These are phyloP conservation scores for Rhinoderma darwinii DNA, from an alignment of 2,113 vertebrate species.

Conservation along the genomic window DNA sequence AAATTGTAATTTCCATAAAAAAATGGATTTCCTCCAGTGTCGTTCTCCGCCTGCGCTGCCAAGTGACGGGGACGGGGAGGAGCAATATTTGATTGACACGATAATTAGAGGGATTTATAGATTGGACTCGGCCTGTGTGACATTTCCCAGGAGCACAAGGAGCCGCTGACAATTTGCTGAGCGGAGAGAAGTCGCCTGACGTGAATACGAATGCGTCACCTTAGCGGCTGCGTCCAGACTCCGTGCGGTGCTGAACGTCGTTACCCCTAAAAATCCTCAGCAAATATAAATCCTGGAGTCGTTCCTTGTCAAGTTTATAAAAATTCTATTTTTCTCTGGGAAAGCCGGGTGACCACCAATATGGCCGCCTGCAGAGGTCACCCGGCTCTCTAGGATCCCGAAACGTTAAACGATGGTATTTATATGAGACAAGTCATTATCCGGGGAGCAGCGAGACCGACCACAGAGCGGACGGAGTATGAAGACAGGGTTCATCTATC, in stretches of 20 bases:
- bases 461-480: too few species aligned
- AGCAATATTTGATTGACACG: background rate
- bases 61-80: background rate
- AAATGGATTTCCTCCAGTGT: background rate
- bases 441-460: too few species aligned
- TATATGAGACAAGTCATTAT: background rate
- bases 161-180: background rate
- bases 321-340: too few species aligned
- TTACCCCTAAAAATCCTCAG: background rate
- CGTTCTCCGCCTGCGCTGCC: background rate
- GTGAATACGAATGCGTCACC: background rate
- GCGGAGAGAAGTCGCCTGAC: background rate
- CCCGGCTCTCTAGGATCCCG: too few species aligned
- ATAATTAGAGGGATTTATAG: slow-evolving; percentile 9
- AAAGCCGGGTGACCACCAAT: background rate
- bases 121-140: background rate
- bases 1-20: background rate
- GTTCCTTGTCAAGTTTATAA: too few species aligned
- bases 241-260: background rate
- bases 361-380: background rate
- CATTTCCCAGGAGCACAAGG: background rate
- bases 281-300: background rate
- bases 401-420: background rate
- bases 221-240: background rate
- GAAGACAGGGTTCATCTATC: too few species aligned